Evolutionary conservation across 2,888 invertebrate genomes (phyloP).

Genomic region (Endotricha flammealis): DNA sequence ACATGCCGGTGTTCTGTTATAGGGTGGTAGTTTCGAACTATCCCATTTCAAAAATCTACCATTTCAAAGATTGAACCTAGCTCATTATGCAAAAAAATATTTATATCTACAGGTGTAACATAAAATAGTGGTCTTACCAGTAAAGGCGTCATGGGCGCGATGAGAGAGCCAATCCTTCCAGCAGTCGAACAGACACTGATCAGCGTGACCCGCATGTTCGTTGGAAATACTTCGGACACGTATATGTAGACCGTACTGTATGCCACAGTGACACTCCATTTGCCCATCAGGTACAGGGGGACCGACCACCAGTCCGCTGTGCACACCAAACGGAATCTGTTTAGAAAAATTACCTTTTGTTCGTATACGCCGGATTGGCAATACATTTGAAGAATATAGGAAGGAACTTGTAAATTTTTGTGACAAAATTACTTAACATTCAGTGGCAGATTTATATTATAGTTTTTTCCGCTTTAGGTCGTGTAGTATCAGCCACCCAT

Average conservation of each 20-base stretch:
- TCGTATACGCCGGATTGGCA: conserved; percentile 13
- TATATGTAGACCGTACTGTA: conserved; percentile 83
- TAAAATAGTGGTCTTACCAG: conserved; percentile 62
- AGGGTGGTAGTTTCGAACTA: too few relatives aligned
- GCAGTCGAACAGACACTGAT: conserved; percentile 83
- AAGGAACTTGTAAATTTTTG: too few relatives aligned
- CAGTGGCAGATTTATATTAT: too few relatives aligned
- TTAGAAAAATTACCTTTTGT: conserved; percentile 22
- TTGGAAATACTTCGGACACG: conserved; percentile 84
- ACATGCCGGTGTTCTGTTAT: too few relatives aligned
- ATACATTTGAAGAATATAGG: too few relatives aligned
- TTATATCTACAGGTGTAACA: too few relatives aligned
- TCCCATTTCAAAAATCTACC: too few relatives aligned
- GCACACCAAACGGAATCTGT: conserved; percentile 29
- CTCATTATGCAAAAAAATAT: too few relatives aligned
- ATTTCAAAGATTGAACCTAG: too few relatives aligned
- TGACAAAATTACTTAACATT: too few relatives aligned
- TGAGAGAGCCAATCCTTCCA: conserved; percentile 81
- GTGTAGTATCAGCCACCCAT: too few relatives aligned
- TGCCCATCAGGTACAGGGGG: conserved; percentile 80
- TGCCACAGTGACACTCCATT: conserved; percentile 82
- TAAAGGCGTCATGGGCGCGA: conserved; percentile 82
- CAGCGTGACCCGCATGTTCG: conserved; percentile 81
- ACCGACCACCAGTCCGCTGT: conserved; percentile 75
- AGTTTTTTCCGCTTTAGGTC: too few relatives aligned